Conservation (phyloP, 2,113 vertebrate species). For the Bucco capensis region DNA sequence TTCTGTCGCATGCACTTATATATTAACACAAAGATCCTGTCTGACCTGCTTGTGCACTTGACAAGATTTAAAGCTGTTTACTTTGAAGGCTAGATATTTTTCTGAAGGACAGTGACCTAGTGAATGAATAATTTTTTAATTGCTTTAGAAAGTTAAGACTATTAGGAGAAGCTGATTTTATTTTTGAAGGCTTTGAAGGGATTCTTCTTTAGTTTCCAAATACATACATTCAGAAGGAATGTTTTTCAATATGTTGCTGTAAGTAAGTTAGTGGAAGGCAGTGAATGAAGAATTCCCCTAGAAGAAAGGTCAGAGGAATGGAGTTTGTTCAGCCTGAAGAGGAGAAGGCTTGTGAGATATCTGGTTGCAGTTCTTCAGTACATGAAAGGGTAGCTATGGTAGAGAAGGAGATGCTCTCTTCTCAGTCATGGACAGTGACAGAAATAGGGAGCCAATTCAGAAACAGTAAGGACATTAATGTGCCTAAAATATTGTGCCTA, state of each 20-base stretch:
- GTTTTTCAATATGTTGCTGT: not conserved
- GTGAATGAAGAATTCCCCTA: not conserved
- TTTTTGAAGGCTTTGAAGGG: not conserved
- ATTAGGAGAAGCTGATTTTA: not conserved
- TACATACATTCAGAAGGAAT: not conserved
- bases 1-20: not conserved
- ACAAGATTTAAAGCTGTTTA: conserved; percentile 44
- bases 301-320: not conserved
- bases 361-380: not conserved
- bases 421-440: not conserved
- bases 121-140: conserved; percentile 42
- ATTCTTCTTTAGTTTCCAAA: not conserved
- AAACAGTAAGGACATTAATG: not conserved
- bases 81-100: conserved; percentile 7
- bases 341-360: not conserved
- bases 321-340: not conserved
- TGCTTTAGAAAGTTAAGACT: not conserved
- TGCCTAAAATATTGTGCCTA: not conserved
- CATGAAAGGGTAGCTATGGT: not conserved
- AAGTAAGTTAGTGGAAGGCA: not conserved
- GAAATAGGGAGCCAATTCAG: not conserved
- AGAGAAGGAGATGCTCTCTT: not conserved
- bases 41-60: not conserved
- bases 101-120: conserved; percentile 14
- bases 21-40: not conserved